These are phyloP conservation scores for Drosophila fungiperda DNA, from an alignment of 2,888 invertebrate genomes.

Conservation along the genomic window DNA sequence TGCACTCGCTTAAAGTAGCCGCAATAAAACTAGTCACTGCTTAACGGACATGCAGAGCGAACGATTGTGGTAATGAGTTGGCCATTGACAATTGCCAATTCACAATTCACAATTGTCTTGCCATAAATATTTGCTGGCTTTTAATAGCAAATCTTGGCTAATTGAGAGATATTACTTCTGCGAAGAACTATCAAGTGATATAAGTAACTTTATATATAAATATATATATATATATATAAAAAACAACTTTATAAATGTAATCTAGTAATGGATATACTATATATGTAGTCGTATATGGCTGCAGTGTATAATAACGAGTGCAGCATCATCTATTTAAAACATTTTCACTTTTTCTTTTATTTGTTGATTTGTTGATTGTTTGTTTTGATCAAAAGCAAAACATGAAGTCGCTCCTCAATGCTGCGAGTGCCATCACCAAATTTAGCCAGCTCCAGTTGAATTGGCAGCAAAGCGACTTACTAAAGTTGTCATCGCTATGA, in stretches of 20 bases:
- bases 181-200: background rate
- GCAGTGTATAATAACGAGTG: slow-evolving; percentile 24
- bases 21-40: slow-evolving; percentile 43
- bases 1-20: slow-evolving; percentile 48
- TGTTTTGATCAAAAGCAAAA: slow-evolving; percentile 56
- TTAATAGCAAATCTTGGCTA: slow-evolving; percentile 53
- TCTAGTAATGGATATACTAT: background rate
- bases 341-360: slow-evolving; percentile 77
- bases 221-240: background rate
- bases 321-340: slow-evolving; percentile 53
- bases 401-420: slow-evolving; percentile 38
- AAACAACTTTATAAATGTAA: background rate
- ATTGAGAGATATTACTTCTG: slow-evolving; percentile 20
- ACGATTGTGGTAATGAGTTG: slow-evolving; percentile 36
- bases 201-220: background rate
- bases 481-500: slow-evolving; percentile 16
- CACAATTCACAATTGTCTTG: slow-evolving; percentile 42
- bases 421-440: slow-evolving; percentile 58
- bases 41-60: slow-evolving; percentile 56
- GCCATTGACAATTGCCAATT: slow-evolving; percentile 40
- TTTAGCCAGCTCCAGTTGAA: slow-evolving; percentile 61
- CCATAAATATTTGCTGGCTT: slow-evolving; percentile 54
- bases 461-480: slow-evolving; percentile 47
- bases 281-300: background rate
- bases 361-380: slow-evolving; percentile 49